A percentile compares a stretch with the other conserved stretches of the same genome.
phyloP scores from a whole-genome alignment of 2,113 vertebrate species.

The Phrynosoma blainvillii region DNA sequence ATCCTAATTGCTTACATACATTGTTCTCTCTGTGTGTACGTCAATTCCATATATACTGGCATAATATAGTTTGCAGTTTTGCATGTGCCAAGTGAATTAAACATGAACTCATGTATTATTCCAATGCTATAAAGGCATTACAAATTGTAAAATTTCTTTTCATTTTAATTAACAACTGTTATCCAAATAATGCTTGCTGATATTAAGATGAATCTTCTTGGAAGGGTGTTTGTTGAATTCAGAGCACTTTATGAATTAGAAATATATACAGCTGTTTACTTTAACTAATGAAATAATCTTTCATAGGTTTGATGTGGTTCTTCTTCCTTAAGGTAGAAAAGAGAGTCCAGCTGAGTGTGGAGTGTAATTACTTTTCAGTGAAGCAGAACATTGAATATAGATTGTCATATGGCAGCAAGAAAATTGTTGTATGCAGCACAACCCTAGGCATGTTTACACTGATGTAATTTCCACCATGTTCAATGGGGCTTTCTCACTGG shows the following conservation, averaged over 20 bases:
- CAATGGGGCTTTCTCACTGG: neutral
- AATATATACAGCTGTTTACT: slow-evolving; percentile 36
- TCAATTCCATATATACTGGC: neutral
- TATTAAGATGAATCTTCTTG: neutral
- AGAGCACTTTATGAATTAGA: slow-evolving; percentile 8
- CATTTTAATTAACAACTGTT: neutral
- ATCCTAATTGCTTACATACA: neutral
- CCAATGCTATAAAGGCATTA: neutral
- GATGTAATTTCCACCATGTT: neutral
- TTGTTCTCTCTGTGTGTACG: neutral
- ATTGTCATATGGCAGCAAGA: slow-evolving; percentile 26
- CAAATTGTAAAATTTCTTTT: neutral
- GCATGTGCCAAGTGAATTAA: neutral
- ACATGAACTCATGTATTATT: neutral
- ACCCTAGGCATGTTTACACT: neutral
- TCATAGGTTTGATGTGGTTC: slow-evolving; percentile 31
- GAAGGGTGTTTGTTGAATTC: slow-evolving; percentile 30
- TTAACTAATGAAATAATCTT: slow-evolving; percentile 39
- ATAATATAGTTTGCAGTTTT: neutral
- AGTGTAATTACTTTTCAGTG: slow-evolving; percentile 42
- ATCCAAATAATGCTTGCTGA: neutral
- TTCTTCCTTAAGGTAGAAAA: slow-evolving; percentile 19
- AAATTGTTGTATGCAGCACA: slow-evolving; percentile 12
- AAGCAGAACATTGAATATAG: neutral
- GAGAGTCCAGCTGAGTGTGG: slow-evolving; percentile 27